These are phyloP conservation scores for Latrodectus geometricus DNA, from an alignment of 1,140 invertebrate species.

Conservation along the genomic window DNA sequence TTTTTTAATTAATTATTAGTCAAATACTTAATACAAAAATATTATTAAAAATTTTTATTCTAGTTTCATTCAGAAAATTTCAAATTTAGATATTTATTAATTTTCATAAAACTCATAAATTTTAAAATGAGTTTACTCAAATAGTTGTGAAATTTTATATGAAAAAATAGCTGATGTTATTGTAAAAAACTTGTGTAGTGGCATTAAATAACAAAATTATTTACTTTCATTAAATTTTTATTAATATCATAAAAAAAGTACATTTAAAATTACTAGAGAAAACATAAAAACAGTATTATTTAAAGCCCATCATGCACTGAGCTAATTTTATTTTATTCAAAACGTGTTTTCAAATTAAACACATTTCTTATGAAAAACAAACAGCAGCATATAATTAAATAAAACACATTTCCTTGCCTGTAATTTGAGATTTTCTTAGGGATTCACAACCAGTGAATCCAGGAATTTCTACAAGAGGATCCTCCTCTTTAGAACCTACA, in stretches of 20 bases:
- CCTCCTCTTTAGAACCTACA: background rate
- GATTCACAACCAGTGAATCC: conserved; percentile 6
- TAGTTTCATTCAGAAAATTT: too few relatives aligned
- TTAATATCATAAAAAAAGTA: background rate
- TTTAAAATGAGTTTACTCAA: too few relatives aligned
- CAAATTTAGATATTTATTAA: too few relatives aligned
- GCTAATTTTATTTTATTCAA: background rate
- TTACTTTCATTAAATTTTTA: too few relatives aligned
- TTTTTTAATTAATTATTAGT: too few relatives aligned
- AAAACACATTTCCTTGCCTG: conserved; percentile 6
- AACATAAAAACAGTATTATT: background rate
- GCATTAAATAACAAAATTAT: too few relatives aligned
- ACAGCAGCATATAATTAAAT: background rate
- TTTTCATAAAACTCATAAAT: too few relatives aligned
- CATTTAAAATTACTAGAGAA: background rate
- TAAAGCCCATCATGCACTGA: background rate
- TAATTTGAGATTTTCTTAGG: conserved; percentile 29
- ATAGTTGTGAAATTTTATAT: too few relatives aligned
- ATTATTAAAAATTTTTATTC: too few relatives aligned
- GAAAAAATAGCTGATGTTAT: too few relatives aligned
- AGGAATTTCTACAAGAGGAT: conserved; percentile 19
- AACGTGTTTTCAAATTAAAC: background rate
- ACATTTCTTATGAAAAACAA: background rate
- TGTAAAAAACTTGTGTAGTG: too few relatives aligned
- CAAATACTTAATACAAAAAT: too few relatives aligned